Evolutionary conservation across 2,797 vertebrate genomes (phyloP), one percentile per base, ranked within the genome.

Genomic region (Pogoniulus pusillus): DNA sequence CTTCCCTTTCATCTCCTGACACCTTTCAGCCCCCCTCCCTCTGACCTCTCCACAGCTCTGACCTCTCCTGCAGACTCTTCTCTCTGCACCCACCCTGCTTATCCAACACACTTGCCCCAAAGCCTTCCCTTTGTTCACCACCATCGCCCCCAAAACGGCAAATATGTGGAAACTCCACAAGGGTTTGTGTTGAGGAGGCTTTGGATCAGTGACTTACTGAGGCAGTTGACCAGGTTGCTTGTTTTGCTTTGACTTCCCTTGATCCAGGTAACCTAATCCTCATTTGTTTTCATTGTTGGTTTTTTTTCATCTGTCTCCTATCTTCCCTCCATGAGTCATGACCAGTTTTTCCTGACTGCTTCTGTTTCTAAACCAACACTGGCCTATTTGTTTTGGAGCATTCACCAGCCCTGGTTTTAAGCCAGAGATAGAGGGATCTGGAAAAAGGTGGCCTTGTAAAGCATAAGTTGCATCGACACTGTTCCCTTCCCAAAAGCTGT

Each of bases 351-450:
- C 80, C 74, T 81, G 79, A 47, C 66, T 81, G 10, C 87, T 87
- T 78, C 37, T 15, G 80, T 89, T 92, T 89, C 91, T 83, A 84
- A 91, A 94, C 83, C 92, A 87, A 93, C 75, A 70, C 4, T 26
- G n/a, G 34, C 53, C 53, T 83, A 71, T 91, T 91, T 91, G 75
- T 92, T 94, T 83, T 83, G 19, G 43, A 89, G 70, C 74, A 43
- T 74, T 71, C 35, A 2, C 41, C n/a, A 66, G 59, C 7, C 8
- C 63, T 69, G 51, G 8, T 69, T 62, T 89, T 39, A 75, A 89
- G 70, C 16, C 34, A 60, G 78, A 89, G 87, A 76, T 51, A 63
- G 66, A 5, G 15, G 55, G 57, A 5, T 80, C 77, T 85, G 70
- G 59, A 69, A 77, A 77, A 93, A 75, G 37, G 55, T 26, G 2